Evolutionary conservation across 2,113 vertebrate species (phyloP), one percentile per base, ranked within the genome.

Genomic region (Dasyornis broadbenti): DNA sequence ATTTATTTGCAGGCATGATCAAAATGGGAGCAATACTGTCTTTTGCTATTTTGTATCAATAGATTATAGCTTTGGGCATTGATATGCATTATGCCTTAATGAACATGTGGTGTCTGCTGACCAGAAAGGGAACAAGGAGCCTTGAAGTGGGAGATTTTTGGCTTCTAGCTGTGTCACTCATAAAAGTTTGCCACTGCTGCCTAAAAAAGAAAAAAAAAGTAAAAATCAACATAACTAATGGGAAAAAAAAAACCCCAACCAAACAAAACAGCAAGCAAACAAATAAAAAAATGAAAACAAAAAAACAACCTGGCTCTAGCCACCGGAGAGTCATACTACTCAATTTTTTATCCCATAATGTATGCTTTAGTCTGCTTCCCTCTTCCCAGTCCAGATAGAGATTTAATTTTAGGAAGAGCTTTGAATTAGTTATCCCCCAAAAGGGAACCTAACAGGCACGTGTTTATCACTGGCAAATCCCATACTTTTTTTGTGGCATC

Each of bases 1-100:
- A 71, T 89, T 71, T 90, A 35, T 92, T 92, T 94, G 35, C 60
- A 93, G 50, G 3, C 60, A 73, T 66, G 42, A 69, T 73, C 26
- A 81, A 83, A 88, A 89, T 66, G 35, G 35, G 33, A 92, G 20
- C 7, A 81, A 50, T 59, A 47, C 10, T 37, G 47, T 78, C 30
- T 72, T 61, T 65, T 76, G 7, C 19, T 69, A 15, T 68, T 82
- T 94, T 54, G 8, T 70, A 40, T n/a, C 45, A 61, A n/a, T 44
- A 54, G n/a, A 45, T 64, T 47, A 37, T 63, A 27, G 8, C 15
- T 94, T 82, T 72, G 7, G 70, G n/a, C 42, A 24, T 6, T 69
- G n/a, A 8, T 72, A 70, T 27, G 1, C 21, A 6, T 57, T 83
- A 70, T 40, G 7, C 4, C 7, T 75, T 78, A 89, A 84, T 79